Evolutionary conservation across 2,797 vertebrate genomes (phyloP).

Genomic region (Falco peregrinus): DNA sequence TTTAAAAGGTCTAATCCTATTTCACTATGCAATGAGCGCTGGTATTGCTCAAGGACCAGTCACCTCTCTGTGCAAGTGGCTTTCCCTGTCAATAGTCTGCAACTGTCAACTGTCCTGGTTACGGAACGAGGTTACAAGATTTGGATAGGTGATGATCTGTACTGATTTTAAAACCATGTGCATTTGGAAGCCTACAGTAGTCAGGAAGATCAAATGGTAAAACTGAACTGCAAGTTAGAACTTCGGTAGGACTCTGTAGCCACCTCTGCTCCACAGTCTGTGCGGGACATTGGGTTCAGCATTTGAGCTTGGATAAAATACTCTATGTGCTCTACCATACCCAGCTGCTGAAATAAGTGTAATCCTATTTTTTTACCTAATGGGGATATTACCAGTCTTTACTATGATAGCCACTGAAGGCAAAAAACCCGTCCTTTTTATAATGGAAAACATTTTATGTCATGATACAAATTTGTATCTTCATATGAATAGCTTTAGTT

Average conservation of each 20-base stretch:
- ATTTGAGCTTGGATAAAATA: neutral
- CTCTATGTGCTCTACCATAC: neutral
- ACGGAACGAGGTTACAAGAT: rapidly evolving
- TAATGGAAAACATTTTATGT: neutral
- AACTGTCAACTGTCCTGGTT: neutral
- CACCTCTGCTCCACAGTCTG: neutral
- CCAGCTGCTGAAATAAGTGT: neutral
- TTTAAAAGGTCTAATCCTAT: neutral
- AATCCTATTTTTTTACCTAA: neutral
- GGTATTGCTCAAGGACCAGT: neutral
- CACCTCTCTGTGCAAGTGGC: neutral
- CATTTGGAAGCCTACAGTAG: neutral
- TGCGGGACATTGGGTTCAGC: neutral
- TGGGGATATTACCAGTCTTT: neutral
- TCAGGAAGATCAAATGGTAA: neutral
- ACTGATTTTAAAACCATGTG: neutral
- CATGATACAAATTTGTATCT: neutral
- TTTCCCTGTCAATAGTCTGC: neutral
- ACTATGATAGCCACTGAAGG: neutral
- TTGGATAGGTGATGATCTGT: neutral
- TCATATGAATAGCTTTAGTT: neutral
- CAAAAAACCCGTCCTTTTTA: neutral
- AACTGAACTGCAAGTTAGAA: neutral
- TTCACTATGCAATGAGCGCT: neutral
- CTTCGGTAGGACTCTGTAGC: neutral